Conservation (phyloP, 2,797 vertebrate species). For the Sebastes itinus region DNA sequence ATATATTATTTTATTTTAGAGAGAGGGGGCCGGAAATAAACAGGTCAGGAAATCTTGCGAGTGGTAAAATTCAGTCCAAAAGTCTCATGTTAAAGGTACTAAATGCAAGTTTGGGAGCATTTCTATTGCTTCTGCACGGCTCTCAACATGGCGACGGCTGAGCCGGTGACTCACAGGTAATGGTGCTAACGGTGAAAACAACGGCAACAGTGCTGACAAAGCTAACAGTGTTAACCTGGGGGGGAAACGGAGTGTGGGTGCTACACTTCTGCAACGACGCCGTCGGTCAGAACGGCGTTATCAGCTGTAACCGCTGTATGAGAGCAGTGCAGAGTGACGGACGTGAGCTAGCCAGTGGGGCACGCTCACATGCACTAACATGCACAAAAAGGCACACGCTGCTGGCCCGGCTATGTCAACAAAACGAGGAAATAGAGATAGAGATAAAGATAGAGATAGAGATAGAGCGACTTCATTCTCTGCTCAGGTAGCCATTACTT, state of each 20-base stretch:
- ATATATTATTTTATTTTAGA: too few species aligned
- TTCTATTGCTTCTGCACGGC: neutral
- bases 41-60: neutral
- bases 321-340: neutral
- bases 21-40: neutral
- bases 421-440: too few species aligned
- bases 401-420: too few species aligned
- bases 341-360: too few species aligned
- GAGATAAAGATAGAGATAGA: too few species aligned
- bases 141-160: neutral
- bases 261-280: neutral
- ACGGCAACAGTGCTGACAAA: too few species aligned
- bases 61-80: neutral
- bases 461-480: neutral
- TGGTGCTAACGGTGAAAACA: neutral
- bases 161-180: neutral
- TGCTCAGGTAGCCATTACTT: neutral
- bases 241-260: too few species aligned
- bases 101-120: too few species aligned
- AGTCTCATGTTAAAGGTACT: neutral
- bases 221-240: too few species aligned
- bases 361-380: too few species aligned
- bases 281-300: rapidly evolving
- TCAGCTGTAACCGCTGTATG: neutral
- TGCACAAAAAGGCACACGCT: neutral